Evolutionary conservation across 2,113 vertebrate genomes (phyloP), one percentile per base, ranked within the genome.

Genomic region (Nestor notabilis): DNA sequence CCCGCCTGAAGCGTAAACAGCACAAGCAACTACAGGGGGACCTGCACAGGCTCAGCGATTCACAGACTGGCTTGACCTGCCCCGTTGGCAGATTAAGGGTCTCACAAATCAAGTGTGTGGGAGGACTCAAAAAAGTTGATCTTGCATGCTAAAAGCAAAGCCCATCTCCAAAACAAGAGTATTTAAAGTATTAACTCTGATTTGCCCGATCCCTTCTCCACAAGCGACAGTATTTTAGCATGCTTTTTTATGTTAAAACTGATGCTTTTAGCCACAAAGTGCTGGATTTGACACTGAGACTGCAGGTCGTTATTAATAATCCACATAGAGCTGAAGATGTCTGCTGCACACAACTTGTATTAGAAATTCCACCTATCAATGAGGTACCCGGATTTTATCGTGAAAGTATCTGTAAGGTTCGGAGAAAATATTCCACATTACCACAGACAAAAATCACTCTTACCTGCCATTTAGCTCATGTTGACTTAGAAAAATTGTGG

Each of bases 31-130:
- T 46, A 58, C 75, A 50, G 9, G 4, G 84, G 79, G 93, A 95
- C 92, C 92, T 90, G 92, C 95, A 83, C n/a, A 95, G 90, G 52
- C 96, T 97, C 96, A 94, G 90, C 84, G 43, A 4, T 47, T 72
- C 9, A 0, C 52, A 83, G 84, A 24, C 70, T n/a, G 74, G 61
- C 93, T 50, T 85, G 84, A 91, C 61, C 81, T 60, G 93, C 90
- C 68, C 27, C 29, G 2, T 5, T 83, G 89, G 86, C 90, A 94
- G 69, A 71, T 92, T 52, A 77, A 91, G 80, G 56, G 76, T 83
- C 95, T 84, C 95, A 79, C 95, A 95, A 95, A 95, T 95, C 83
- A 97, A 44, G 43, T 2, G 5, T 31, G 81, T 49, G 63, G 52
- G 49, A 87, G 63, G 75, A 89, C 21, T n/a, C 47, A 31, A 79